Evolutionary conservation across 2,113 vertebrate genomes (phyloP), one percentile per base, ranked within the genome.

Genomic region (Microcebus tavaratra): DNA sequence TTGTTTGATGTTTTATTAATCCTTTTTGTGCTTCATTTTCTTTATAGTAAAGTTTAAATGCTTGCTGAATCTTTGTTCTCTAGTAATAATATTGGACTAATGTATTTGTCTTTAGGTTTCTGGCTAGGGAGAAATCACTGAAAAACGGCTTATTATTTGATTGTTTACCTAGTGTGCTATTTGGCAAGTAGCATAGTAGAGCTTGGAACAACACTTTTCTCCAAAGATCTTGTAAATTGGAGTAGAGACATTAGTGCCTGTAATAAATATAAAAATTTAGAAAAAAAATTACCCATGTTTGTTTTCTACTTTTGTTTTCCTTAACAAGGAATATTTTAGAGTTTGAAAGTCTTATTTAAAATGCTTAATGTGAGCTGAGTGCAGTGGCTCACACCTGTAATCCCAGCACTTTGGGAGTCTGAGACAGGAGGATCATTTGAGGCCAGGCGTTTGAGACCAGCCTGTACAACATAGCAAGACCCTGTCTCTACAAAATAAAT

Each of bases 321-420:
- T 78, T 82, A 80, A 95, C 13, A 75, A 83, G 50, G 42, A 70
- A 39, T 92, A n/a, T 75, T 88, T 89, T 84, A 63, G n/a, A 90
- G 31, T 96, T 90, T 84, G 50, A 94, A 61, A 75, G 53, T 75
- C 80, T 8, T 80, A 39, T 78, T 90, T 90, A 95, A 97, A 93
- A 93, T 95, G 48, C 17, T 93, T 81, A 59, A 34, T 90, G 45
- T 48, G 20, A 34, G 6, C 61, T 48, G 20, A 34, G 6, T 27
- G 27, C 11, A 29, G 10, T 63, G 61, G 61, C 25, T 63, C 61
- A 29, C 10, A 29, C 27, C 23, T 63, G 25, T 63, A 63, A 63
- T 63, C 27, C 5, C 25, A 63, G 27, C 61, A 63, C 25, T 63
- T 63, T 63, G 27, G 11, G 61, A 63, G 61, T 27, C 61, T 5